A percentile compares a stretch with the other conserved stretches of the same genome.
These are phyloP conservation scores for Opisthograptis luteolata DNA, from an alignment of 2,888 invertebrate genomes.

Conservation along the genomic window DNA sequence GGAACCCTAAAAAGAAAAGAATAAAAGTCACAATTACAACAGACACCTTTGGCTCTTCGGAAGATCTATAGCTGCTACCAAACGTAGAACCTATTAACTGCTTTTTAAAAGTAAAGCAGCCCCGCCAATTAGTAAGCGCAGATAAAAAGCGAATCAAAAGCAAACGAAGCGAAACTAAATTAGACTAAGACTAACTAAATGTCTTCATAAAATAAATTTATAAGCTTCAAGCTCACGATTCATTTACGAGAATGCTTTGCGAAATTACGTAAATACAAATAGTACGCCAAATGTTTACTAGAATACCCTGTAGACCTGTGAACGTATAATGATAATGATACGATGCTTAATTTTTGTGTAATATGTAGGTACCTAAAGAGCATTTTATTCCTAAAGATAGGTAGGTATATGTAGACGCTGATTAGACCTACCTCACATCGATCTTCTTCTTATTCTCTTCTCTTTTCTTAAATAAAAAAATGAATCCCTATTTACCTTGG, in stretches of 20 bases:
- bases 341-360: not conserved
- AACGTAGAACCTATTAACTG: too few species aligned
- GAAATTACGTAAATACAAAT: too few species aligned
- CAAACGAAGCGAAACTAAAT: conserved; percentile 43
- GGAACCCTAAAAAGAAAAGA: too few species aligned
- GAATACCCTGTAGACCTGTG: conserved; percentile 14
- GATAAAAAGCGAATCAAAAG: conserved; percentile 50
- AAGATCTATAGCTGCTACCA: too few species aligned
- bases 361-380: not conserved
- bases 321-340: not conserved
- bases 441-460: too few species aligned
- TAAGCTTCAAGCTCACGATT: conserved; percentile 26
- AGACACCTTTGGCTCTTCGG: too few species aligned
- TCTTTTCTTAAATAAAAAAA: too few species aligned
- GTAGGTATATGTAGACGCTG: too few species aligned
- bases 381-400: not conserved
- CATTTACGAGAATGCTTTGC: conserved; percentile 27
- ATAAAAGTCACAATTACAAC: too few species aligned
- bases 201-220: conserved; percentile 46
- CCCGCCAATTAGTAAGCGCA: conserved; percentile 53
- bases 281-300: conserved; percentile 9
- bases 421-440: too few species aligned
- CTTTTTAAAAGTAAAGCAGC: too few species aligned
- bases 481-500: too few species aligned
- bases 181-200: conserved; percentile 39